A percentile compares a stretch with the other conserved stretches of the same genome.
phyloP scores from a whole-genome alignment of 2,888 invertebrate species.

The Taphrorychus bicolor region DNA sequence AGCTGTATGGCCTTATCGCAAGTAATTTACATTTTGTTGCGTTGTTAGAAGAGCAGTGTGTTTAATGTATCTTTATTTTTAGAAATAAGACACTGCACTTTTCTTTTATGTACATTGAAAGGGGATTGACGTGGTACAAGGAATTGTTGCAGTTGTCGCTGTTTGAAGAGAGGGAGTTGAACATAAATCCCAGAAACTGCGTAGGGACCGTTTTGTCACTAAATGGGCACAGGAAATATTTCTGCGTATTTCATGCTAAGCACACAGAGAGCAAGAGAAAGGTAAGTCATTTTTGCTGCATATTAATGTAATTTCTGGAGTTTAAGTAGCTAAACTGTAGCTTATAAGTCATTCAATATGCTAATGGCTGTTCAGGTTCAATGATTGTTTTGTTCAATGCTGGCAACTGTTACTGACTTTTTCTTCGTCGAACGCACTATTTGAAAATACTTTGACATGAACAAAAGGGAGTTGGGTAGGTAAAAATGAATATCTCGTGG shows the following conservation, averaged over 20 bases:
- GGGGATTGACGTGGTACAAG: conserved; percentile 93
- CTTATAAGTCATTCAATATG: no score
- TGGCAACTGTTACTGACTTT: no score
- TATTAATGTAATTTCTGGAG: no score
- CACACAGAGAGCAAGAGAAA: conserved; percentile 76
- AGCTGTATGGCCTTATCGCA: conserved; percentile 94
- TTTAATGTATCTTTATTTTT: no score
- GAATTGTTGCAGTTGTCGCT: conserved; percentile 87
- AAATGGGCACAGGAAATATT: conserved; percentile 97
- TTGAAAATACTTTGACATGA: no score
- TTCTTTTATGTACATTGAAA: conserved; percentile 90
- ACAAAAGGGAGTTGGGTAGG: no score
- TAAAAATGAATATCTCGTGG: no score
- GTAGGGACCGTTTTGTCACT: conserved; percentile 95
- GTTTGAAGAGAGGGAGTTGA: conserved; percentile 80
- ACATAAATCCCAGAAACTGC: conserved; percentile 95
- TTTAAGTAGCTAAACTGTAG: no score
- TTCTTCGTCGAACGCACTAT: no score
- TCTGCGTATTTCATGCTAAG: conserved; percentile 98
- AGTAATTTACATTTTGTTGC: conserved; percentile 65
- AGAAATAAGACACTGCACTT: conserved; percentile 97
- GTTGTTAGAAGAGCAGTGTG: no score
- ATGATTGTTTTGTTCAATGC: no score
- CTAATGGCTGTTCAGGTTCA: no score
- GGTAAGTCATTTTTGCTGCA: conserved; percentile 12